Base-by-base conservation (phyloP, 2,888 invertebrate genomes). In the Tenthredo scrophulariae region DNA sequence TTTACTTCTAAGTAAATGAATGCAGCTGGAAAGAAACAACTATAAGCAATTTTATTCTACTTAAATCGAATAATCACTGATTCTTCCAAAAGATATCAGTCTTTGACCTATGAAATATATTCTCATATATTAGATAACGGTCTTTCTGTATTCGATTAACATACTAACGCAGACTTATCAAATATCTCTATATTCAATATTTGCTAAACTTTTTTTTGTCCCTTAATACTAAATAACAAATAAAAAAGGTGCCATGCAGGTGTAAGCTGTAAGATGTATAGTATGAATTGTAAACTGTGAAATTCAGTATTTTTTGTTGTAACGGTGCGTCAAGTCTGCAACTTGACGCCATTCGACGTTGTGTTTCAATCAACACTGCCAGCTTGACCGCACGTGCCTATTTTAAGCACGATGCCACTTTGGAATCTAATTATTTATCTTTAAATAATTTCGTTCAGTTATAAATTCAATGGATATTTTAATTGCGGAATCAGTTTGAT, bases 351-450 rank as follows among this genome's bases (percentile, higher is more conserved):
- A 87, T 77, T 84, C 86, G 87, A 87, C 85, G 84, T 84, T 62
- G 85, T 86, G 85, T 87, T 85, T 70, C 85, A 84, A 74, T 15
- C 86, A 85, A 85, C 87, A 87, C 86, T 86, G 87, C 87, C 87
- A 87, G 83, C 70, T 84, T 86, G 86, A 86, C 84, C 84, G 86
- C 72, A 86, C 86, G 84, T 79, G 86, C 74, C 33, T 74, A 72
- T 82, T 84, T 62, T 65, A 5, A 77, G 50, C 75, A 77, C 75
- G 75, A 77, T 77, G 75, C 75, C 50, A 77, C 5, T 29, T 50
- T 77, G 15, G 18, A 77, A 77, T 13, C 15, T 37, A 54, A 40
- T 43, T 74, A 74, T 74, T 43, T 74, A n/a, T 43, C 43, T 22
- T 22, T 43, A n/a, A 46, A 77, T 77, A 37, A 74, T 74, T 46